Evolutionary conservation across 2,888 invertebrate genomes (phyloP), one percentile per base, ranked within the genome.

Genomic region (Andricus quercusramuli): DNA sequence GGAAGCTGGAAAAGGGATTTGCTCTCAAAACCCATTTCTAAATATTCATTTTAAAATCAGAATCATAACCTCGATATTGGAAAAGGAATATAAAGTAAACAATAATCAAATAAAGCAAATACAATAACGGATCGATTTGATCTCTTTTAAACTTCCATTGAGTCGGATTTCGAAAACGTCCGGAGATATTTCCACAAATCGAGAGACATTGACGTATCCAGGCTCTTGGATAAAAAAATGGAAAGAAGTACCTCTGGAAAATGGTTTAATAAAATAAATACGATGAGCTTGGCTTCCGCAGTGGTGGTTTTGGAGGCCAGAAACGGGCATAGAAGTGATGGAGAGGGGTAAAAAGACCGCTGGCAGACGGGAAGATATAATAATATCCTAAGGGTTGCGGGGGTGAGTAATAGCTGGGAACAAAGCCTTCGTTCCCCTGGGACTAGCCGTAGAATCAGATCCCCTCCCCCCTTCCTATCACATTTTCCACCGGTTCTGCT

Each of bases 181-280:
- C 78, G 80, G 37, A 80, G 83, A 79, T 80, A 74, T 83, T 82
- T 82, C 78, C 80, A 82, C 83, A 83, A 83, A 84, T 84, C 85
- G 85, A 32, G 32, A 67, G 66, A 67, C 37, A 67, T 41, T 67
- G 41, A 67, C 66, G n/a, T 41, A 67, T 67, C 41, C 66, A 37
- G 32, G 32, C 65, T n/a, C 32, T 32, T 76, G 25, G 68, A 56
- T 85, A 85, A 84, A 80, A 84, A 85, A 86, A 88, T 85, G 85
- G 85, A 82, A 84, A 85, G 83, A 81, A 78, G 84, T 84, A 86
- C 85, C 83, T 82, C 80, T 82, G 86, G 88, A 87, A 90, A 90
- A 91, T 91, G 90, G 89, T 92, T 92, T 92, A 91, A 92, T 92
- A 92, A 92, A 92, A 92, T 92, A 92, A 92, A 92, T 91, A 91